These are phyloP conservation scores for Thamnophis elegans DNA, from an alignment of 2,797 vertebrate species.

Conservation along the genomic window DNA sequence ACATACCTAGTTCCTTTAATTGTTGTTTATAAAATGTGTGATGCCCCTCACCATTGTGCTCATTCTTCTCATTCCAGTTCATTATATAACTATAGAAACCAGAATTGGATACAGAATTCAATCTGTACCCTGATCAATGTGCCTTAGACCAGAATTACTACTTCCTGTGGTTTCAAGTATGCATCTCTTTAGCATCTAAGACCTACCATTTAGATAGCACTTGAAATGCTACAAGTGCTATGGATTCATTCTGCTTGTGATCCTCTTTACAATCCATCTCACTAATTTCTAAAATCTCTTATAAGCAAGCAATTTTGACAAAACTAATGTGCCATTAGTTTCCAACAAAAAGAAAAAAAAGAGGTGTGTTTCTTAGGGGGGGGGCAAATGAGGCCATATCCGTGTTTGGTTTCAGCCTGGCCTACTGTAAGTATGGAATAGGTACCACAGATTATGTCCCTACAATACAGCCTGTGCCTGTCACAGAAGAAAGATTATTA, in stretches of 20 bases:
- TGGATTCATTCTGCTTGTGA: not conserved
- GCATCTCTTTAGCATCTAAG: not conserved
- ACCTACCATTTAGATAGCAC: not conserved
- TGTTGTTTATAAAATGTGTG: not conserved
- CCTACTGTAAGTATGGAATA: not conserved
- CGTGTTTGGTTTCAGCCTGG: not conserved
- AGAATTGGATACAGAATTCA: not conserved
- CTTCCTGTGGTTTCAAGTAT: not conserved
- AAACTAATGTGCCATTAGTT: not conserved
- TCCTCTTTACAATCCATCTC: not conserved
- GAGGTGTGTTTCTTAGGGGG: not conserved
- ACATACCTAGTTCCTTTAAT: not conserved
- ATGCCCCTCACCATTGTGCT: not conserved
- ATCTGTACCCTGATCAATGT: not conserved
- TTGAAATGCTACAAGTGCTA: not conserved
- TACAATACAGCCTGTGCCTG: not conserved
- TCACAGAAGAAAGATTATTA: not conserved
- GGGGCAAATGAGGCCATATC: not conserved
- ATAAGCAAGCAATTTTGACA: not conserved
- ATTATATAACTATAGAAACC: not conserved
- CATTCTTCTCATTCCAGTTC: not conserved
- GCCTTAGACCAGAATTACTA: not conserved
- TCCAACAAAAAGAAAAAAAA: not conserved
- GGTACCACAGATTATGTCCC: not conserved
- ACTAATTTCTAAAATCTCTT: not conserved